Conservation (phyloP, 2,888 invertebrate species). For the Dastarcus helophoroides region DNA sequence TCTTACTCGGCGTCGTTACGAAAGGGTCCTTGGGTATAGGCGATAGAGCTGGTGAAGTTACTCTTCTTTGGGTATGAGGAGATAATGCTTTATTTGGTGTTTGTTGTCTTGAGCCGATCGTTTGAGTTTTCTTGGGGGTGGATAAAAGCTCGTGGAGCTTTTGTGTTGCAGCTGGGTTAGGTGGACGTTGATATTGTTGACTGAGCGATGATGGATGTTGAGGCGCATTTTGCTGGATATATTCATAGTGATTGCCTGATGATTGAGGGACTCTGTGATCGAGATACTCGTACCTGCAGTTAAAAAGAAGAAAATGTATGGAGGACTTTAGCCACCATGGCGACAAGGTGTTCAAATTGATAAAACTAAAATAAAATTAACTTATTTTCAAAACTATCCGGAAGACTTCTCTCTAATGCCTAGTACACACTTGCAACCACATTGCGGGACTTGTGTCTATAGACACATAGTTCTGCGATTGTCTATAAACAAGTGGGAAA, state of each 20-base stretch:
- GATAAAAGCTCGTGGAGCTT: constrained; percentile 63
- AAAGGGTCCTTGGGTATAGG: constrained; percentile 33
- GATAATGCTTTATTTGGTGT: constrained; percentile 39
- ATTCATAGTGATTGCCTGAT: constrained; percentile 7
- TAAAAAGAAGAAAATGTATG: no score
- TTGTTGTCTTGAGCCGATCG: constrained; percentile 32
- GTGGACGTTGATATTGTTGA: constrained; percentile 17
- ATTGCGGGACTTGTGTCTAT: no score
- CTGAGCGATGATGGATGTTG: constrained; percentile 15
- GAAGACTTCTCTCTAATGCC: no score
- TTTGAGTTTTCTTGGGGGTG: constrained; percentile 50
- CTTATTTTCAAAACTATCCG: no score
- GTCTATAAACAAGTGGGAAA: no score
- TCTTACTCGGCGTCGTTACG: constrained; percentile 22
- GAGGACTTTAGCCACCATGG: no score
- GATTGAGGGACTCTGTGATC: constrained; percentile 4
- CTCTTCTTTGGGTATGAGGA: constrained; percentile 22
- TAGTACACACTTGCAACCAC: no score
- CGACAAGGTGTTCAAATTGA: no score
- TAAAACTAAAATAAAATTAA: no score
- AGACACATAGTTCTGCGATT: no score
- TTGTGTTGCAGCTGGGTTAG: constrained; percentile 50
- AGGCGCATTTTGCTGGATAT: constrained; percentile 13
- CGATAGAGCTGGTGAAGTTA: constrained; percentile 26
- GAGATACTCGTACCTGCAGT: no score